phyloP scores from a whole-genome alignment of 2,113 vertebrate genomes.

The Platysteira castanea region DNA sequence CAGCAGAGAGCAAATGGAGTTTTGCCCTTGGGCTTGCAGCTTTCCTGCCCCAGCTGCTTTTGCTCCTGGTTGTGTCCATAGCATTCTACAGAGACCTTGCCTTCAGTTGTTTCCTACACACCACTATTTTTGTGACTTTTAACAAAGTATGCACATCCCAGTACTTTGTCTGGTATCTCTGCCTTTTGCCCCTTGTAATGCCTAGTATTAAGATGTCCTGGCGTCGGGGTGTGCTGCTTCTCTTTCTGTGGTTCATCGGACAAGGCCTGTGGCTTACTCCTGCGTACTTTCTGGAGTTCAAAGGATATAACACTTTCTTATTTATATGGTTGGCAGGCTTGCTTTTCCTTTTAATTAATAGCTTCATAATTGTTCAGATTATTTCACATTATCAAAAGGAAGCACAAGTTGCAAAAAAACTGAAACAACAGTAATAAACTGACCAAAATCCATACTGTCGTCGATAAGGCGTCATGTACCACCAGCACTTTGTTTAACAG shows the following conservation, averaged over 20 bases:
- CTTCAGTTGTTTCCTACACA: slow-evolving; percentile 92
- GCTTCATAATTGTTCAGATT: slow-evolving; percentile 82
- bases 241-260: slow-evolving; percentile 86
- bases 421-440: slow-evolving; percentile 23
- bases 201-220: slow-evolving; percentile 79
- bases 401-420: neutral
- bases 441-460: neutral
- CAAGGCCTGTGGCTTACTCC: slow-evolving; percentile 89
- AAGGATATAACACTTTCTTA: slow-evolving; percentile 86
- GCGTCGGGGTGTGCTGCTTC: slow-evolving; percentile 60
- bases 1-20: slow-evolving; percentile 85
- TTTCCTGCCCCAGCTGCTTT: slow-evolving; percentile 84
- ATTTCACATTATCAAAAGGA: slow-evolving; percentile 79
- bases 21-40: slow-evolving; percentile 78
- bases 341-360: slow-evolving; percentile 87
- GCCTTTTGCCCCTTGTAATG: slow-evolving; percentile 86
- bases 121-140: slow-evolving; percentile 89
- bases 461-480: neutral
- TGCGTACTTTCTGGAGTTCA: slow-evolving; percentile 90
- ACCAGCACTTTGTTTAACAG: neutral
- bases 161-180: slow-evolving; percentile 98
- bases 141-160: slow-evolving; percentile 99
- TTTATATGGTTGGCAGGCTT: slow-evolving; percentile 87
- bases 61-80: slow-evolving; percentile 79
- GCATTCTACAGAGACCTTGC: slow-evolving; percentile 81